Evolutionary conservation across 2,888 invertebrate genomes (phyloP).

Genomic region (Tupiocoris notatus): DNA sequence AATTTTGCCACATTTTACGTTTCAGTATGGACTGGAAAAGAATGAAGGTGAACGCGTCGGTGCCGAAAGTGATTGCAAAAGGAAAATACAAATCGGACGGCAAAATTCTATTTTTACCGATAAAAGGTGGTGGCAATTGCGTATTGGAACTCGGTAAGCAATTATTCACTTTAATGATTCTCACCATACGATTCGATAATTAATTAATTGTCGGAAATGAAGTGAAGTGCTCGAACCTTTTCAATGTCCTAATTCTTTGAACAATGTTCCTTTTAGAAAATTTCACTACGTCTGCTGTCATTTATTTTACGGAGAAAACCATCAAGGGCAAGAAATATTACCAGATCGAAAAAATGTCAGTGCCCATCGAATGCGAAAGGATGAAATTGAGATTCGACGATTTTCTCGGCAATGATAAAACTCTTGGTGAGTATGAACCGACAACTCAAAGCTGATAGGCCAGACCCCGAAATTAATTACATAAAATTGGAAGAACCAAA

Average conservation of each 20-base stretch:
- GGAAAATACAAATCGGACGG: slow-evolving; percentile 54
- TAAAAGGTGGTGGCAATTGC: slow-evolving; percentile 50
- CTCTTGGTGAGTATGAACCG: slow-evolving; percentile 51
- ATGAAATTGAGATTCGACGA: slow-evolving; percentile 52
- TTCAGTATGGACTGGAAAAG: slow-evolving; percentile 25
- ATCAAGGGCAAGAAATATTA: slow-evolving; percentile 15
- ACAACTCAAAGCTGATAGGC: background rate
- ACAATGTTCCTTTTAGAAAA: too few species aligned
- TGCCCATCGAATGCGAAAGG: slow-evolving; percentile 49
- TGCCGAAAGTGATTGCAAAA: slow-evolving; percentile 60
- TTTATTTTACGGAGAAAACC: background rate
- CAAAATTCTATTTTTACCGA: slow-evolving; percentile 50
- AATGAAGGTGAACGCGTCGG: slow-evolving; percentile 3
- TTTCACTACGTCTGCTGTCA: background rate
- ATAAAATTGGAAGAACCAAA: background rate
- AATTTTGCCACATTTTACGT: background rate
- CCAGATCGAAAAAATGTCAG: slow-evolving; percentile 46
- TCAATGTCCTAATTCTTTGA: too few species aligned
- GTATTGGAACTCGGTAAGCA: slow-evolving; percentile 42
- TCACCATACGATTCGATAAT: too few species aligned
- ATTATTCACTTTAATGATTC: too few species aligned
- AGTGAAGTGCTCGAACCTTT: too few species aligned
- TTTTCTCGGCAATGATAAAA: slow-evolving; percentile 56
- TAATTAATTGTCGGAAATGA: too few species aligned
- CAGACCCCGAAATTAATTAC: background rate